phyloP scores from a whole-genome alignment of 2,888 invertebrate genomes.

The Archips crataeganus region DNA sequence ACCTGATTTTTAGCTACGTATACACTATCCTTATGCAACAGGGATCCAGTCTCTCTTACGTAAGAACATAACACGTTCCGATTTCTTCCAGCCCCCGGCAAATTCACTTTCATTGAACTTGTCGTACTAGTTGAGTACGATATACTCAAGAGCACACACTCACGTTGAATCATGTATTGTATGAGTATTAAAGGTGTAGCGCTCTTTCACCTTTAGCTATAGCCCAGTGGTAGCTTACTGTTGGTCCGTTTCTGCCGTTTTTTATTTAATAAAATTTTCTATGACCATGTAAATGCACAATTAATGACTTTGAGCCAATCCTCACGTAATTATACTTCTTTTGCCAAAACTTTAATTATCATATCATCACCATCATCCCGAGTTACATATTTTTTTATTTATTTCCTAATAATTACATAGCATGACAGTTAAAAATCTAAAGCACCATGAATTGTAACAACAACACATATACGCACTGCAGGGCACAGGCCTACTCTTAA shows the following conservation, averaged over 20 bases:
- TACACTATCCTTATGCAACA: conserved; percentile 61
- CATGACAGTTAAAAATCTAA: no score
- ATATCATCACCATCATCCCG: no score
- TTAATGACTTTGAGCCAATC: no score
- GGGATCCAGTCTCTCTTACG: conserved; percentile 69
- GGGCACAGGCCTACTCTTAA: no score
- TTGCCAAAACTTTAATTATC: no score
- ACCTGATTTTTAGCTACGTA: conserved; percentile 2
- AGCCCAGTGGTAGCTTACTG: background rate
- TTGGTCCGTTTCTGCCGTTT: background rate
- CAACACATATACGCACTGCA: no score
- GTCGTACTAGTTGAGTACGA: conserved; percentile 23
- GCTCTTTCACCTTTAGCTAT: conserved; percentile 18
- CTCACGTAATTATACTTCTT: no score
- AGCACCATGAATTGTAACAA: no score
- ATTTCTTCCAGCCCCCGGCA: conserved; percentile 72
- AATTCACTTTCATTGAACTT: conserved; percentile 68
- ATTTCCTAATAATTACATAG: no score
- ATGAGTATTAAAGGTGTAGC: background rate
- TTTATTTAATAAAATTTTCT: no score
- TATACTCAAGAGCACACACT: background rate
- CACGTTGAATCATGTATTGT: conserved; percentile 12
- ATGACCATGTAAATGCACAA: no score
- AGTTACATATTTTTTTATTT: no score
- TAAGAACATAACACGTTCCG: conserved; percentile 66